Percentiles rank a stretch among this genome's conserved stretches.
phyloP scores from a whole-genome alignment of 2,113 vertebrate genomes.

The Bambusicola thoracicus region DNA sequence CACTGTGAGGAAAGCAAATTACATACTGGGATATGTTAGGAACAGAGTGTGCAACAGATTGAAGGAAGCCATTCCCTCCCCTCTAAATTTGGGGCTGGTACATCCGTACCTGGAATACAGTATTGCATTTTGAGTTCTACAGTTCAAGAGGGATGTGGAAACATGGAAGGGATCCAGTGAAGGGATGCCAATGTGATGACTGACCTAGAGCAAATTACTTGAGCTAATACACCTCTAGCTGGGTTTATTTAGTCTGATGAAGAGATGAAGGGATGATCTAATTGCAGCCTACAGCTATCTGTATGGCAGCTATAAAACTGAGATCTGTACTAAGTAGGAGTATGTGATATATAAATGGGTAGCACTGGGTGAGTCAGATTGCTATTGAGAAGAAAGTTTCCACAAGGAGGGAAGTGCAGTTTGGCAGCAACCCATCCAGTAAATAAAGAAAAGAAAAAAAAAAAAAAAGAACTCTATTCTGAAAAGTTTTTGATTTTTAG shows the following conservation, averaged over 20 bases:
- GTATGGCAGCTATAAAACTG: neutral
- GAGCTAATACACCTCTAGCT: neutral
- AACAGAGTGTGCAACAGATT: neutral
- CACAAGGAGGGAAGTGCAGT: neutral
- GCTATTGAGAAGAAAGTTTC: neutral
- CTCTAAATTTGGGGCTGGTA: neutral
- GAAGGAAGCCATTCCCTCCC: neutral
- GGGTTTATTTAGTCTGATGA: neutral
- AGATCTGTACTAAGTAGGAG: neutral
- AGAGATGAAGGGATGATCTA: neutral
- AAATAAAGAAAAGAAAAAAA: neutral
- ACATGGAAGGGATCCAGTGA: neutral
- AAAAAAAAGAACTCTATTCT: neutral
- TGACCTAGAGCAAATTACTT: neutral
- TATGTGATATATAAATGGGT: neutral
- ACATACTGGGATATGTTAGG: neutral
- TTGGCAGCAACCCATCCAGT: neutral
- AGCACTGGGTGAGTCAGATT: too few relatives aligned
- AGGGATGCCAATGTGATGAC: neutral
- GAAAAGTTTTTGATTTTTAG: neutral
- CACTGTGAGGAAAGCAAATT: neutral
- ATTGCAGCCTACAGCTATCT: neutral
- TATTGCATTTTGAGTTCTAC: neutral
- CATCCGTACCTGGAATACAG: neutral
- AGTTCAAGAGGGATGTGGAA: neutral